Evolutionary conservation across 2,888 invertebrate genomes (phyloP).

Genomic region (Drosophila sordidula): DNA sequence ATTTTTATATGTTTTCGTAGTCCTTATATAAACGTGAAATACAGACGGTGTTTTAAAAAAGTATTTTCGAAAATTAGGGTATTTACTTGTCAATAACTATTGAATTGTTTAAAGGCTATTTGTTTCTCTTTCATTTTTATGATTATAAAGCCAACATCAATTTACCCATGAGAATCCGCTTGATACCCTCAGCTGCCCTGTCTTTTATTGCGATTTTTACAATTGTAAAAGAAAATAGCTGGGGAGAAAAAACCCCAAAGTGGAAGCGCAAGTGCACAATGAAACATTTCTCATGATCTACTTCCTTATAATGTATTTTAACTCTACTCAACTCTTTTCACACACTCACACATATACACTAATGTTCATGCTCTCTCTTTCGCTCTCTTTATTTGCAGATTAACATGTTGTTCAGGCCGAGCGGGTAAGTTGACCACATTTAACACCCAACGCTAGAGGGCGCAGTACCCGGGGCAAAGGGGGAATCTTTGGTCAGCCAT

Average conservation of each 20-base stretch:
- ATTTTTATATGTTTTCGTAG: too few species aligned
- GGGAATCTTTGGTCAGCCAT: conserved; percentile 24
- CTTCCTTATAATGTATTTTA: conserved; percentile 1
- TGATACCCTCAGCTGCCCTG: conserved; percentile 19
- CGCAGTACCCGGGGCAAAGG: too few species aligned
- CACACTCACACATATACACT: background rate
- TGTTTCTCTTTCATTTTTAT: conserved; percentile 41
- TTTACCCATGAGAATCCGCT: conserved; percentile 52
- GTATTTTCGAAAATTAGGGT: background rate
- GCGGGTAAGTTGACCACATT: conserved; percentile 58
- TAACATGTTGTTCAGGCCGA: conserved; percentile 58
- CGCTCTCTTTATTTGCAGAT: conserved; percentile 53
- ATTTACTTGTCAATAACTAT: background rate
- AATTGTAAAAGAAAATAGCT: conserved; percentile 4
- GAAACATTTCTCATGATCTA: conserved; percentile 29
- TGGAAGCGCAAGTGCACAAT: background rate
- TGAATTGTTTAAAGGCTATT: background rate
- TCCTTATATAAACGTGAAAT: too few species aligned
- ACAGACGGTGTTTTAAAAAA: too few species aligned
- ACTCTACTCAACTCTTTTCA: conserved; percentile 4
- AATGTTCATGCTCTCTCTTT: background rate
- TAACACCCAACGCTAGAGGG: conserved; percentile 11
- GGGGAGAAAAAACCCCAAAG: background rate
- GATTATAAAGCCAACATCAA: conserved; percentile 70
- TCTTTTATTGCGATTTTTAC: conserved; percentile 32